These are phyloP conservation scores for Melanerpes formicivorus DNA, from an alignment of 2,113 vertebrate genomes.

Conservation along the genomic window DNA sequence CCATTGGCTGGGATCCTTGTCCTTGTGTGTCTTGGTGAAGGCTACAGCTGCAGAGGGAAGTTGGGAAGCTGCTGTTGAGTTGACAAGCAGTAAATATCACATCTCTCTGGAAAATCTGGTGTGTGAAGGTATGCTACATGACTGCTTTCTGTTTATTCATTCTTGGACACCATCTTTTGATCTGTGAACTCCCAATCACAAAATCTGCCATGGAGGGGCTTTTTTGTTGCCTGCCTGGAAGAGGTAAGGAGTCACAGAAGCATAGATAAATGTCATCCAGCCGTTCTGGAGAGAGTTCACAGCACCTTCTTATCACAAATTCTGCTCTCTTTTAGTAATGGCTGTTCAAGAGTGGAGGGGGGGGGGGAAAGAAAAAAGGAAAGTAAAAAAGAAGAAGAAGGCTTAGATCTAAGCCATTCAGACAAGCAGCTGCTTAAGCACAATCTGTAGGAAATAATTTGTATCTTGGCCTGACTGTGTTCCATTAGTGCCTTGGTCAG, in stretches of 20 bases:
- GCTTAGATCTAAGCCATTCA: neutral
- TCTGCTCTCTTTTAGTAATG: constrained; percentile 11
- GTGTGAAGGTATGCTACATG: neutral
- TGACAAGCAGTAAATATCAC: neutral
- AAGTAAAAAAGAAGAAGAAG: neutral
- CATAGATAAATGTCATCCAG: constrained; percentile 17
- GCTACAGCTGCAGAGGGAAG: neutral
- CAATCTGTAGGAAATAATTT: neutral
- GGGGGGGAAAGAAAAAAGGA: accelerated
- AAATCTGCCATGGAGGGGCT: neutral
- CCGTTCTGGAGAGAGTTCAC: constrained; percentile 32
- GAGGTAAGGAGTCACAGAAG: neutral
- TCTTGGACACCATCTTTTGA: neutral
- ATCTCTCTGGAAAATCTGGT: neutral
- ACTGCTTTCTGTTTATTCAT: neutral
- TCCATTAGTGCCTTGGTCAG: neutral
- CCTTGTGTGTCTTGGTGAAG: neutral
- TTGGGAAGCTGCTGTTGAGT: neutral
- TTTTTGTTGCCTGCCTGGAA: neutral
- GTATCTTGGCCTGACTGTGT: neutral
- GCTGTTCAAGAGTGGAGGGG: neutral
- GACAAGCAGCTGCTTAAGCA: neutral
- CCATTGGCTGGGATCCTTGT: neutral
- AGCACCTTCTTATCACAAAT: constrained; percentile 49
- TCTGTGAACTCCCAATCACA: neutral